Evolutionary conservation across 2,113 vertebrate genomes (phyloP), one percentile per base, ranked within the genome.

Genomic region (Spilogale gracilis): DNA sequence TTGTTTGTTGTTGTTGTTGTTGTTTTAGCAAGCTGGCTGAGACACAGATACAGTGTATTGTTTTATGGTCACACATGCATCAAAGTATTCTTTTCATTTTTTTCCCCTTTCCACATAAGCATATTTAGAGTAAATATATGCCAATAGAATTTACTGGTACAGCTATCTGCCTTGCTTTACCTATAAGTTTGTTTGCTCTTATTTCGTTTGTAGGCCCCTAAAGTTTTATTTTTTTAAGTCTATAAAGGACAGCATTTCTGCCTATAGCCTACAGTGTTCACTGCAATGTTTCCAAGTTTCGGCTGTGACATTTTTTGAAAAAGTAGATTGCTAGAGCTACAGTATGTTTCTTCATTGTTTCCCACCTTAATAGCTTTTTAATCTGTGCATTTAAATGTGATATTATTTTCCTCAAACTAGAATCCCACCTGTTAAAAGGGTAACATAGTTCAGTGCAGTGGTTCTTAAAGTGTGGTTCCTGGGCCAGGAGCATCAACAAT

Each of bases 51-150:
- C 0, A 92, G 4, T 80, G 14, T 63, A 2, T 38, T 18, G 21
- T 60, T 88, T 94, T 88, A 90, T 48, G 82, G 27, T 6, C 20
- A 71, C n/a, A 65, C 17, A 9, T 17, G 6, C 18, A 78, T 43
- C 63, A 67, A 74, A 90, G 12, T 85, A 63, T 97, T 91, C 8
- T 83, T 91, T 93, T 81, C 13, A 58, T 84, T 21, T 88, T 95
- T 94, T 87, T 38, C 38, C n/a, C 43, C 60, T 85, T 84, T 84
- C 91, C 52, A 61, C 65, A 82, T 96, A 82, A 91, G 60, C 48
- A 71, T 79, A 20, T 9, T 74, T 25, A 27, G n/a, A 6, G 45
- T 56, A 56, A 65, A 65, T 60, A 30, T n/a, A 56, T 80, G 13
- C 20, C 7, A 63, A 14, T 45, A 86, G 38, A 1, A 88, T 86